Evolutionary conservation across 2,797 vertebrate species (phyloP).

Genomic region (Gephyroberyx darwinii): DNA sequence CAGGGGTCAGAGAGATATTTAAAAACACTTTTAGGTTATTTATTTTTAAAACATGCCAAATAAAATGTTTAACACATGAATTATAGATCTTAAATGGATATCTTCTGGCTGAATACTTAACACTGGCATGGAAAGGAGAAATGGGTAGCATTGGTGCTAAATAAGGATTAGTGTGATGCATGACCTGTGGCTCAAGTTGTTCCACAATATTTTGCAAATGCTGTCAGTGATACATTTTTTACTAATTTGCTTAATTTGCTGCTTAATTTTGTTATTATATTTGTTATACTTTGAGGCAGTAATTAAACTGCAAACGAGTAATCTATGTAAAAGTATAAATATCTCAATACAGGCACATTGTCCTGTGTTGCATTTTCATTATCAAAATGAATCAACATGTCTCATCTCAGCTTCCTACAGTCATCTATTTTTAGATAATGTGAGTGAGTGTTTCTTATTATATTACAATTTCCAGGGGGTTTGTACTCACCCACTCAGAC

Average conservation of each 20-base stretch:
- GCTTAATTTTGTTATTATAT: too few relatives aligned
- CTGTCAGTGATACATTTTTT: not conserved
- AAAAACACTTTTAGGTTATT: conserved; percentile 65
- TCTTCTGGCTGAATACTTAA: conserved; percentile 52
- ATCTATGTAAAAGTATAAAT: conserved; percentile 35
- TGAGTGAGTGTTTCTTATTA: conserved; percentile 43
- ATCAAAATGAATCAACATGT: conserved; percentile 61
- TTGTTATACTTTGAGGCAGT: conserved; percentile 7
- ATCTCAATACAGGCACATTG: too few relatives aligned
- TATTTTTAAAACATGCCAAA: conserved; percentile 64
- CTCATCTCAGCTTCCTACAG: conserved; percentile 18
- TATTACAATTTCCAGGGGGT: conserved; percentile 42
- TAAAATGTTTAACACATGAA: conserved; percentile 65
- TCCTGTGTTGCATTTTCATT: conserved; percentile 45
- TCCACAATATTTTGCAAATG: conserved; percentile 6
- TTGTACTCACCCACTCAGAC: conserved; percentile 23
- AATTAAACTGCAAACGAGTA: conserved; percentile 50
- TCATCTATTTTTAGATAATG: conserved; percentile 46
- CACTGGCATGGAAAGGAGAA: conserved; percentile 43
- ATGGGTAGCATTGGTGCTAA: conserved; percentile 37
- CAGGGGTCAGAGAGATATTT: conserved; percentile 51
- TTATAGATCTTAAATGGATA: conserved; percentile 63
- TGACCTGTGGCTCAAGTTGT: conserved; percentile 41
- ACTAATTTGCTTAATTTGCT: not conserved
- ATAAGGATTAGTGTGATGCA: conserved; percentile 42